Evolutionary conservation across 2,113 vertebrate genomes (phyloP), one percentile per base, ranked within the genome.

Genomic region (Picathartes gymnocephalus): DNA sequence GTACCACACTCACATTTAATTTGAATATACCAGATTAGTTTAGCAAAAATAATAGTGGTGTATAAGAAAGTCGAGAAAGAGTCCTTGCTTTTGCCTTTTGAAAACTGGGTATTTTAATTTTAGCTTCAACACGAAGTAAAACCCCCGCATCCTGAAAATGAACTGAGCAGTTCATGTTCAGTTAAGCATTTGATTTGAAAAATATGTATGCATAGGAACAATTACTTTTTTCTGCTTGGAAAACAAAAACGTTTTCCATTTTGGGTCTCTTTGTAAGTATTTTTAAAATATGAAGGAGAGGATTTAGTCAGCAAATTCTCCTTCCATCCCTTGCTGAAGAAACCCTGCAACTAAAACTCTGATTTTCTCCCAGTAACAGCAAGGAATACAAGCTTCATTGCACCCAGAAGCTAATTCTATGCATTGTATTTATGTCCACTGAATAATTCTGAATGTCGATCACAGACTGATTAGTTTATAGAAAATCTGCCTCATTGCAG

Each of bases 301-400:
- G 8, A 24, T 83, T 86, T 93, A 86, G 51, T 91, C 81, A 90
- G 73, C 70, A 89, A 60, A 81, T 96, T 91, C 42, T 91, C 54
- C 50, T 83, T 95, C 47, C 13, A 4, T 62, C 91, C 44, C 13
- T 47, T 85, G 65, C 33, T 0, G 1, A 85, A 95, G 62, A 85
- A 81, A 56, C 53, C 19, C 31, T 62, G 39, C 33, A 85, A 51
- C 45, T 58, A 27, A 72, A 85, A 71, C 68, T 9, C 45, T 69
- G 66, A 0, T 79, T 91, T 81, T 85, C 74, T 82, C 14, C 10
- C 25, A 16, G 62, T 61, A 74, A 15, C 33, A 28, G n/a, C 45
- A 64, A 42, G n/a, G 68, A 73, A 40, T 39, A 50, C n/a, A 50
- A 42, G 50, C 76, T 86, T 86, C 33, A 18, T 15, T 71, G 61